phyloP scores from a whole-genome alignment of 2,113 vertebrate species.

The Sprattus sprattus region DNA sequence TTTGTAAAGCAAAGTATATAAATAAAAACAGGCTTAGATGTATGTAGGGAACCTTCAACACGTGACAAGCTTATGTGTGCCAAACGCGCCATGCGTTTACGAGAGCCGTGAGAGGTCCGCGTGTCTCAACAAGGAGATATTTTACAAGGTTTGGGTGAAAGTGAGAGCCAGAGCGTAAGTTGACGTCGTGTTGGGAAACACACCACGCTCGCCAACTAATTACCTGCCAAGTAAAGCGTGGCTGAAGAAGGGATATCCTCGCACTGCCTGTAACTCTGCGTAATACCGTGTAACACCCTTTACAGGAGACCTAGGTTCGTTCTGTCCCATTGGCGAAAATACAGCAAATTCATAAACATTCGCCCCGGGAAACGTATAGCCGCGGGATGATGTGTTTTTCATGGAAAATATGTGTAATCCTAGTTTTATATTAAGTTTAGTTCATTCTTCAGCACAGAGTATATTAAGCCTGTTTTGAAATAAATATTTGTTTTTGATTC shows the following conservation, averaged over 20 bases:
- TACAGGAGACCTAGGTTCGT: background rate
- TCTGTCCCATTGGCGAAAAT: background rate
- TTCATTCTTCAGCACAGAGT: background rate
- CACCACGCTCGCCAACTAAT: constrained; percentile 55
- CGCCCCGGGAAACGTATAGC: background rate
- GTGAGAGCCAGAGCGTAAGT: constrained; percentile 63
- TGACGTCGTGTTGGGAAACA: constrained; percentile 58
- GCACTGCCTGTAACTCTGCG: background rate
- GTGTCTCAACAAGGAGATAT: constrained; percentile 50
- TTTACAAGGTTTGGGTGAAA: constrained; percentile 63
- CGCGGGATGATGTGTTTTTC: background rate
- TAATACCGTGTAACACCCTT: background rate
- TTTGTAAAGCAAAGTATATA: background rate
- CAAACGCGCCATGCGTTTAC: constrained; percentile 51
- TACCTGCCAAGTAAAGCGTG: constrained; percentile 62
- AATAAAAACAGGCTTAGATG: background rate
- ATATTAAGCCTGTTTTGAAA: background rate
- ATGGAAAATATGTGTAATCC: background rate
- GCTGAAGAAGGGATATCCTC: constrained; percentile 9
- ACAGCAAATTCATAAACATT: background rate
- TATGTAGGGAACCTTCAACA: background rate
- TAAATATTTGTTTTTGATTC: background rate
- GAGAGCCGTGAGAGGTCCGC: constrained; percentile 52
- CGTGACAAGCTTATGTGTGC: background rate
- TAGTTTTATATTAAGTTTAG: background rate